A percentile compares a stretch with the other conserved stretches of the same genome.
These are phyloP conservation scores for Procavia capensis DNA, from an alignment of 2,113 vertebrate species.

Conservation along the genomic window DNA sequence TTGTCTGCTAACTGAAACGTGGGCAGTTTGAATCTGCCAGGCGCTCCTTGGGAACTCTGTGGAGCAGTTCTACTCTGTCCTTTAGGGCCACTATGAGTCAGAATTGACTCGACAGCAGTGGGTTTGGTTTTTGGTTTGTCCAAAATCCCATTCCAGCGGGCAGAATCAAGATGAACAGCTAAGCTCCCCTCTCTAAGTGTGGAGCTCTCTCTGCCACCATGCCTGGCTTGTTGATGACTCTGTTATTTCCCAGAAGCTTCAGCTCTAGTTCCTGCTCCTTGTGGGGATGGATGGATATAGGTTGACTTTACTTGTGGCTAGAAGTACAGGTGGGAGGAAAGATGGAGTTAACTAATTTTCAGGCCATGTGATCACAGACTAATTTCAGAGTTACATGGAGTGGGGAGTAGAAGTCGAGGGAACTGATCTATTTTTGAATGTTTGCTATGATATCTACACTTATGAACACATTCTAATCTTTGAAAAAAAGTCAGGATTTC, in stretches of 20 bases:
- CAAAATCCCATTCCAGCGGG: no score
- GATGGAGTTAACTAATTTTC: neutral
- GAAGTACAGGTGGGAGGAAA: neutral
- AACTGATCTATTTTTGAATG: neutral
- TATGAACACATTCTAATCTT: neutral
- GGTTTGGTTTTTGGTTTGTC: no score
- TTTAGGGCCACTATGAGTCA: no score
- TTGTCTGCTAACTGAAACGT: no score
- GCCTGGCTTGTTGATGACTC: neutral
- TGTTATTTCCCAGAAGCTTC: neutral
- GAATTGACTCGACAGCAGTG: no score
- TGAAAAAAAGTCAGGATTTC: neutral
- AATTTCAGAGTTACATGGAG: neutral
- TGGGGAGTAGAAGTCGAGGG: neutral
- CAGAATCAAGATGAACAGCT: neutral
- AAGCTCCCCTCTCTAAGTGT: rapidly evolving
- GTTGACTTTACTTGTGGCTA: neutral
- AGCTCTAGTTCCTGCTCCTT: neutral
- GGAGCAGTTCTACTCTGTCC: no score
- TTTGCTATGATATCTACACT: neutral
- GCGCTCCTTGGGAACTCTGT: no score
- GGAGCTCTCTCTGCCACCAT: neutral
- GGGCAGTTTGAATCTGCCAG: no score
- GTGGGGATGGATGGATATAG: neutral
- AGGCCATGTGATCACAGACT: rapidly evolving